These are phyloP conservation scores for Eriocheir sinensis DNA, from an alignment of 1,140 invertebrate genomes.

Conservation along the genomic window DNA sequence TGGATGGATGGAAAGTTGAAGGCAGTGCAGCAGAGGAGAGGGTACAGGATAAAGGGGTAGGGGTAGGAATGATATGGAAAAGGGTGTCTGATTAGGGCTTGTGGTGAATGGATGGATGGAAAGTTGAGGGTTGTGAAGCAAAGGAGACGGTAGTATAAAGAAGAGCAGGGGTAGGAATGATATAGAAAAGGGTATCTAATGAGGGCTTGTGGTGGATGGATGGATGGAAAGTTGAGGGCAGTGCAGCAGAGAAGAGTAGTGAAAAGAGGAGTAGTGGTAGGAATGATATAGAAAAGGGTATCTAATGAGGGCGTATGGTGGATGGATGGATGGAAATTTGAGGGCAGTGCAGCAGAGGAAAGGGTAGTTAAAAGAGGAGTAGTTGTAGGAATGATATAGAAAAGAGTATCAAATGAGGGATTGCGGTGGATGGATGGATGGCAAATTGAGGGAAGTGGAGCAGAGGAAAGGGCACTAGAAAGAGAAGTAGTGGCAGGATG, in stretches of 20 bases:
- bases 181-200: not conserved
- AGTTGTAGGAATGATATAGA: not conserved
- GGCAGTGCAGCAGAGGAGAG: not conserved
- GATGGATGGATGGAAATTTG: no score
- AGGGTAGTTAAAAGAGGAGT: not conserved
- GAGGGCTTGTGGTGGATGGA: not conserved
- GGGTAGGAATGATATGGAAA: not conserved
- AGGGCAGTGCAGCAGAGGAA: not conserved
- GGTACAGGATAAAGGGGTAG: no score
- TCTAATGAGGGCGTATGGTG: no score
- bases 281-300: no score
- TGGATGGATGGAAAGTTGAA: not conserved
- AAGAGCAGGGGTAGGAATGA: not conserved
- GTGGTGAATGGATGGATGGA: not conserved
- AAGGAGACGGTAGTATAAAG: not conserved
- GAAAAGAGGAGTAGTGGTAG: not conserved
- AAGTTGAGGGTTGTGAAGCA: not conserved
- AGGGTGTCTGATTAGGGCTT: not conserved
- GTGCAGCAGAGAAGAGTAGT: not conserved
- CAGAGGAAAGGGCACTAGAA: not conserved
- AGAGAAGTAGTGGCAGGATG: not conserved
- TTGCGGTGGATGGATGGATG: no score
- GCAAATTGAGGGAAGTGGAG: no score
- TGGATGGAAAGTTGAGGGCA: not conserved
- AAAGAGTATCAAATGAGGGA: not conserved